Percentiles rank a stretch among this genome's conserved stretches.
Conservation (phyloP, 2,888 invertebrate genomes). For the Drymonia ruficornis region DNA sequence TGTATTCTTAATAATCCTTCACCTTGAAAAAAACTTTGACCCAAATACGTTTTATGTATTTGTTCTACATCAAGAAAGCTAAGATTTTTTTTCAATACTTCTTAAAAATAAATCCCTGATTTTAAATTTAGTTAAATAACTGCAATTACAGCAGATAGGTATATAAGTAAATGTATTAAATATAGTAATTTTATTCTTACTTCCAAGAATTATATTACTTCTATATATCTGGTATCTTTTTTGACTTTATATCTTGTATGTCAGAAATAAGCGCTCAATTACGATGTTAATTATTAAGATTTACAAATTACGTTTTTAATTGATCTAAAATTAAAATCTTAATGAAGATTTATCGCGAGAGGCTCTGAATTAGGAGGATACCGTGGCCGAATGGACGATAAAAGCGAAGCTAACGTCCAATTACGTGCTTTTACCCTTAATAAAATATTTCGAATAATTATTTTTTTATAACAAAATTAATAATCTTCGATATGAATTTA, state of each 20-base stretch:
- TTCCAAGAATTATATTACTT: too few relatives aligned
- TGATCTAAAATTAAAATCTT: constrained; percentile 5
- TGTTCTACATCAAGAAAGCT: too few relatives aligned
- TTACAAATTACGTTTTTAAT: background rate
- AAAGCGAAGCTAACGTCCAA: constrained; percentile 4
- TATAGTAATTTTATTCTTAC: too few relatives aligned
- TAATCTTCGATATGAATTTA: background rate
- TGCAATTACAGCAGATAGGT: too few relatives aligned
- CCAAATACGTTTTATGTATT: too few relatives aligned
- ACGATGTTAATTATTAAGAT: background rate
- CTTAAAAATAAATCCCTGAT: too few relatives aligned
- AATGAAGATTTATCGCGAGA: constrained; percentile 7
- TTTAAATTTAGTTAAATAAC: too few relatives aligned
- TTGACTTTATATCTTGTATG: background rate
- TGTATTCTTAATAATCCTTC: too few relatives aligned
- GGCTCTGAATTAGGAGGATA: background rate
- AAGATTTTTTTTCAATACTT: too few relatives aligned
- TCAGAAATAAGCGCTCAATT: background rate
- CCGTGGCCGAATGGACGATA: constrained; percentile 1
- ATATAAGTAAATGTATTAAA: too few relatives aligned
- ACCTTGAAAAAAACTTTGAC: too few relatives aligned
- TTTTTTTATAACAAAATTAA: background rate
- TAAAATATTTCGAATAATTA: background rate
- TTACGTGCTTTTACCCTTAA: constrained; percentile 6
- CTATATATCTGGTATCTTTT: background rate